Conservation (phyloP, 2,888 invertebrate genomes). For the Sclerodermus sp. region DNA sequence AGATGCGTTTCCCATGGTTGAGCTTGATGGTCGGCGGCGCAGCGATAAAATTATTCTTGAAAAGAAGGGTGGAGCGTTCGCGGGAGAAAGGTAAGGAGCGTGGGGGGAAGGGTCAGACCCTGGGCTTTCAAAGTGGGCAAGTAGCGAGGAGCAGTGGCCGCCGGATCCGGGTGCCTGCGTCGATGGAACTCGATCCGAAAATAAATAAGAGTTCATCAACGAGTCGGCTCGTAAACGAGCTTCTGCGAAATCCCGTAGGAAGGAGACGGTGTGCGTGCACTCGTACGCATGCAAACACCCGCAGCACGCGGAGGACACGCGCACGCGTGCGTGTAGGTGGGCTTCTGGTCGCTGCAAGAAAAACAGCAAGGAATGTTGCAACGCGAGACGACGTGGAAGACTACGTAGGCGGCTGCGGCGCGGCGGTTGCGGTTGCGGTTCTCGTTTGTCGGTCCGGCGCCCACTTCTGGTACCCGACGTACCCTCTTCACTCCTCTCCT, state of each 20-base stretch:
- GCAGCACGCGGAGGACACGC: too few species aligned
- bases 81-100: too few species aligned
- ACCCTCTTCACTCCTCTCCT: background rate
- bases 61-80: too few species aligned
- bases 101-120: too few species aligned
- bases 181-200: constrained; percentile 25
- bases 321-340: constrained; percentile 3
- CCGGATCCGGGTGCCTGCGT: constrained; percentile 7
- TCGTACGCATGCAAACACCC: background rate
- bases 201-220: constrained; percentile 31
- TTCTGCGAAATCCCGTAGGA: constrained; percentile 21
- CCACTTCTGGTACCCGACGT: constrained; percentile 8
- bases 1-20: too few species aligned
- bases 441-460: constrained; percentile 16
- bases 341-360: constrained; percentile 10
- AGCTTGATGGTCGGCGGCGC: too few species aligned
- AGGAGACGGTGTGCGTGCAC: background rate
- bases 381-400: constrained; percentile 9
- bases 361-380: constrained; percentile 20
- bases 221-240: constrained; percentile 22
- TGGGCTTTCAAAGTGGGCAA: too few species aligned
- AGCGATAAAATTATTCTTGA: too few species aligned
- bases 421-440: constrained; percentile 10
- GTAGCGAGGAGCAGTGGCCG: background rate
- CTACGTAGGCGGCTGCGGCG: constrained; percentile 20